Evolutionary conservation across 2,797 vertebrate species (phyloP), one percentile per base, ranked within the genome.

Genomic region (Delichon dasypus): DNA sequence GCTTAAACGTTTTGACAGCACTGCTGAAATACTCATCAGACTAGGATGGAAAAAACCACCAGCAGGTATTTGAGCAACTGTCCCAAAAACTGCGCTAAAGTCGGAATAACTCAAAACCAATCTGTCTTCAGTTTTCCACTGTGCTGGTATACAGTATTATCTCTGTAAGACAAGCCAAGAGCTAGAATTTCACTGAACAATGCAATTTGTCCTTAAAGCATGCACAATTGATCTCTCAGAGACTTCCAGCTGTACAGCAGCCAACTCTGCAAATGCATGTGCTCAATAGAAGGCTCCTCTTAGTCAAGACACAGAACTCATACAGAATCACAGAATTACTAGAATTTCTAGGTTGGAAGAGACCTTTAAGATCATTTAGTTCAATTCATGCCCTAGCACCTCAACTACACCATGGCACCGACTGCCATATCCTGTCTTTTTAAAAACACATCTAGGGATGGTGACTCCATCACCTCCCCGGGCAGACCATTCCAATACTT

Each of bases 11-110:
- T 96, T 86, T 64, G 83, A 95, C 93, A 94, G 93, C 76, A 53
- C 67, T 45, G 76, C 91, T 96, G 96, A 90, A 96, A 94, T 86
- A 94, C 55, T 95, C 94, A 94, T 96, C 76, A 95, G 70, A 20
- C 62, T 53, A 21, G 21, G 48, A 66, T 66, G 95, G 95, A 96
- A 96, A 96, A 94, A 94, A 10, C 0, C 48, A 91, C 70, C 51
- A 94, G 82, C 80, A 93, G 83, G 91, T 96, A 94, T 72, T 58
- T 50, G 66, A 94, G 66, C 66, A 94, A 94, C 29, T 70, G 78
- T 81, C 90, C 93, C 91, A 73, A 70, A 86, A 93, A 91, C 48
- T 3, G 42, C 62, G 66, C 36, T 86, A 11, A 91, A 91, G 66
- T 66, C 3, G 0, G 66, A 92, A 29, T 47, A 90, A 88, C 38